Evolutionary conservation across 2,888 invertebrate genomes (phyloP).

Genomic region (Megaustenia siamemsis): DNA sequence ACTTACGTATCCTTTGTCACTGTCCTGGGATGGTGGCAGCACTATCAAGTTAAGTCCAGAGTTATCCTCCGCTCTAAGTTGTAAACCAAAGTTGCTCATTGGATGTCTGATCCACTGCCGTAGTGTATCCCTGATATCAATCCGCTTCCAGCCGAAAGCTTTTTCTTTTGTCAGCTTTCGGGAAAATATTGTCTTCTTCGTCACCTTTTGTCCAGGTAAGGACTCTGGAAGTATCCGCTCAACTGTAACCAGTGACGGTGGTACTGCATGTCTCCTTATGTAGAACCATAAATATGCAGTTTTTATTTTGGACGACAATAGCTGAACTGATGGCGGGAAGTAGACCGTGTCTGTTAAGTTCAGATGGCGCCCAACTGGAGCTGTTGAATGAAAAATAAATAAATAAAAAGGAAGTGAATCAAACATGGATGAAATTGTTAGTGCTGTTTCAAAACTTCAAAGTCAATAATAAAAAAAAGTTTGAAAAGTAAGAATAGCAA

Average conservation of each 20-base stretch:
- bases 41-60: constrained; percentile 65
- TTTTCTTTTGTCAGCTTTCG: constrained; percentile 57
- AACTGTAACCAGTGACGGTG: neutral
- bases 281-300: constrained; percentile 71
- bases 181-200: constrained; percentile 54
- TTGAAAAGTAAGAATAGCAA: too few relatives aligned
- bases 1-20: constrained; percentile 70
- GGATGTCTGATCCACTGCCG: constrained; percentile 67
- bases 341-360: constrained; percentile 41
- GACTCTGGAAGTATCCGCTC: constrained; percentile 40
- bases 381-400: constrained; percentile 15
- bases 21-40: constrained; percentile 61
- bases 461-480: too few relatives aligned
- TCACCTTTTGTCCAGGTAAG: constrained; percentile 18
- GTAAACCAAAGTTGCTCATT: constrained; percentile 65
- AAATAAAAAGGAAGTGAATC: too few relatives aligned
- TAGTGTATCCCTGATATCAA: constrained; percentile 64
- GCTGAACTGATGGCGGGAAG: constrained; percentile 48
- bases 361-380: neutral
- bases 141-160: constrained; percentile 69
- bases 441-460: too few relatives aligned
- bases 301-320: constrained; percentile 61
- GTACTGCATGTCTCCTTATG: constrained; percentile 53
- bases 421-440: too few relatives aligned
- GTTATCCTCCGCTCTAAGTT: constrained; percentile 63